Conservation (phyloP, 2,113 vertebrate genomes). For the Eubucco bourcierii region DNA sequence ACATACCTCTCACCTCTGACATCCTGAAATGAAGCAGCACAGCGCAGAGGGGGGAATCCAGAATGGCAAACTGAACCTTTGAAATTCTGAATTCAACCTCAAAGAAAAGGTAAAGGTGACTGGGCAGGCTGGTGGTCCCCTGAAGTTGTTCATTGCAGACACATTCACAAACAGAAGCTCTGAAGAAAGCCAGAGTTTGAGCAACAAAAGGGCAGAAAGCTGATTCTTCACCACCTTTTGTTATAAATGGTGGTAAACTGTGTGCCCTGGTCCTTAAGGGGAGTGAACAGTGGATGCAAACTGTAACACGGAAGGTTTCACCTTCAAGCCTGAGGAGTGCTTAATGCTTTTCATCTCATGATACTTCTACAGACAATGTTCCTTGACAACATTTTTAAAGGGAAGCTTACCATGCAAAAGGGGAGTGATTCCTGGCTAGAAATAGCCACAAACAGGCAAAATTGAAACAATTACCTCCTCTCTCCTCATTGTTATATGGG, state of each 20-base stretch:
- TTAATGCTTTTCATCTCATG: neutral
- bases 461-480: neutral
- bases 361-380: neutral
- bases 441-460: neutral
- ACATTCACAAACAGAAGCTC: neutral
- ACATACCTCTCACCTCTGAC: accelerated
- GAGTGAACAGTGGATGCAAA: too few relatives aligned
- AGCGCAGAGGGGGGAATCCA: neutral
- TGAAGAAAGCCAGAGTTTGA: neutral
- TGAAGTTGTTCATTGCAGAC: neutral
- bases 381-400: neutral
- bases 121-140: neutral
- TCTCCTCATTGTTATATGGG: neutral
- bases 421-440: neutral
- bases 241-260: neutral
- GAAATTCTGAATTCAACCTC: neutral
- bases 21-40: accelerated
- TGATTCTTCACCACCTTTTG: neutral
- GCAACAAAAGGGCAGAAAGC: neutral
- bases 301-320: too few relatives aligned
- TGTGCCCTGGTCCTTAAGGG: neutral
- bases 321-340: neutral
- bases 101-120: neutral
- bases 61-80: neutral
- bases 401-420: neutral